Percentiles rank a stretch among this genome's conserved stretches.
These are phyloP conservation scores for Pseudomyrmex gracilis DNA, from an alignment of 1,140 invertebrate species.

Conservation along the genomic window DNA sequence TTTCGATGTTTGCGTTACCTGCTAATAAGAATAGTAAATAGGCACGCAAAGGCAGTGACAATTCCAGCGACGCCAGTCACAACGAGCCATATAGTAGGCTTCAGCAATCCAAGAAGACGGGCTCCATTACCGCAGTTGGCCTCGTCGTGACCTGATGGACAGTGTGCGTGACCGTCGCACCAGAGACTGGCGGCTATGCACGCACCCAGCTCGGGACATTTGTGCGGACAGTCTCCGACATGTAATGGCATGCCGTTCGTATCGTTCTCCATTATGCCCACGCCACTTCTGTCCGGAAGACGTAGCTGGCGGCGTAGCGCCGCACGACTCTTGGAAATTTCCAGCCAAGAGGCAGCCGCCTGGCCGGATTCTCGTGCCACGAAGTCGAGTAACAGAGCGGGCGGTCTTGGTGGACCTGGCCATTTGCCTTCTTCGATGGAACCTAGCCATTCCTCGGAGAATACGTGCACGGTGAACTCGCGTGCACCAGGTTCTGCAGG, in stretches of 20 bases:
- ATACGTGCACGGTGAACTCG: constrained; percentile 90
- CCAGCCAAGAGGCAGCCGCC: constrained; percentile 90
- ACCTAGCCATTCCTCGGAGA: constrained; percentile 90
- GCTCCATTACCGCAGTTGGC: constrained; percentile 88
- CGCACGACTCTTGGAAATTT: constrained; percentile 89
- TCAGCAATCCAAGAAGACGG: constrained; percentile 81
- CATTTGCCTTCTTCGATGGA: constrained; percentile 77
- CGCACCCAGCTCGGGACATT: constrained; percentile 95
- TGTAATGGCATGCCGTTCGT: constrained; percentile 80
- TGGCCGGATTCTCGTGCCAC: constrained; percentile 89
- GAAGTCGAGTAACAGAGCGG: constrained; percentile 90
- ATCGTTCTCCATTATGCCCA: constrained; percentile 85
- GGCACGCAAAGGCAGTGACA: constrained; percentile 83
- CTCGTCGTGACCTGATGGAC: constrained; percentile 94
- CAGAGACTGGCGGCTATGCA: constrained; percentile 94
- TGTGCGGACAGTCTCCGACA: constrained; percentile 88
- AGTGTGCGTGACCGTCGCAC: constrained; percentile 94
- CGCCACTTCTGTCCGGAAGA: constrained; percentile 79
- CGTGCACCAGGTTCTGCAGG: constrained; percentile 89
- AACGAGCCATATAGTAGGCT: constrained; percentile 85
- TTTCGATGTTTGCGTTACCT: constrained; percentile 73
- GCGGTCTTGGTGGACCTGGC: constrained; percentile 85
- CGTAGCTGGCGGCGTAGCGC: constrained; percentile 88
- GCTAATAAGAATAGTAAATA: constrained; percentile 82
- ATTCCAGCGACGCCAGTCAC: constrained; percentile 84